Conservation (phyloP, 2,797 vertebrate species). For the Varecia variegata region DNA sequence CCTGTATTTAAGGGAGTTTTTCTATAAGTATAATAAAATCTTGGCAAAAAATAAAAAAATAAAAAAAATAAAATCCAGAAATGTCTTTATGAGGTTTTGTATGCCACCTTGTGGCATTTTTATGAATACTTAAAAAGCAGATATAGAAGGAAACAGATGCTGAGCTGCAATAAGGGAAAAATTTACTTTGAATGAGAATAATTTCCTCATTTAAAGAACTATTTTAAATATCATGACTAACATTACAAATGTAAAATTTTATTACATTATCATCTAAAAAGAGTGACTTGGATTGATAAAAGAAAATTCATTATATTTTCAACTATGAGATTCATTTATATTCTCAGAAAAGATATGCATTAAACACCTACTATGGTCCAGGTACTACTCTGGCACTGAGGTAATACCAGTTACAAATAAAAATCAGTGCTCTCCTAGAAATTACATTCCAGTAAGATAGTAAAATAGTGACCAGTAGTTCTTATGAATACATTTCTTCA, state of each 20-base stretch:
- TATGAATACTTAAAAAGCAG: not conserved
- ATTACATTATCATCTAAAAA: not conserved
- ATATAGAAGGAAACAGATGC: not conserved
- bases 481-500: not conserved
- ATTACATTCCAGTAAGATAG: not conserved
- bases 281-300: not conserved
- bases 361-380: not conserved
- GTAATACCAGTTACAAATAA: not conserved
- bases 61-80: not conserved
- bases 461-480: not conserved
- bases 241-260: not conserved
- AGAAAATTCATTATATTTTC: not conserved
- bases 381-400: not conserved
- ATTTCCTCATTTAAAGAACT: conserved; percentile 14
- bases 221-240: not conserved
- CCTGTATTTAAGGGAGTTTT: not conserved
- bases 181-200: not conserved
- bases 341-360: not conserved
- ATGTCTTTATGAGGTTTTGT: conserved; percentile 28
- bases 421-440: not conserved
- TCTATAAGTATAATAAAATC: not conserved
- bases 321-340: not conserved
- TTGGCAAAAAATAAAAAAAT: not conserved
- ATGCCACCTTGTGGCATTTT: conserved; percentile 58
- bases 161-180: not conserved